Evolutionary conservation across 2,113 vertebrate species (phyloP).

Genomic region (Merops nubicus): DNA sequence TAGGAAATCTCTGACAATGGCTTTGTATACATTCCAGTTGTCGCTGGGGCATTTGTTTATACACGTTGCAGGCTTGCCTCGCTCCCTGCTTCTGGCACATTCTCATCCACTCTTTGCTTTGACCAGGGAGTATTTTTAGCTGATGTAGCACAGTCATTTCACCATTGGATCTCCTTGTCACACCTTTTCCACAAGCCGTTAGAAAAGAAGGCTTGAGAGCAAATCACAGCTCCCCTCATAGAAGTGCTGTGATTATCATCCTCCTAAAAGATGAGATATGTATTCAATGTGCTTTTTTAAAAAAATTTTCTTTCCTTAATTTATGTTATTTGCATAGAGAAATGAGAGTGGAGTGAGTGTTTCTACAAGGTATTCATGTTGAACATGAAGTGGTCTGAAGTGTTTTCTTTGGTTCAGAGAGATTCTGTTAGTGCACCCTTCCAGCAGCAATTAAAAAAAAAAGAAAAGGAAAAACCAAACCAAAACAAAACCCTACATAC

Average conservation of each 20-base stretch:
- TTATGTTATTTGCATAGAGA: neutral
- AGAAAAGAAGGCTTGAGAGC: neutral
- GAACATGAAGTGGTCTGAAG: neutral
- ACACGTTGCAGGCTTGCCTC: neutral
- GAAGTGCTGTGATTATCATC: neutral
- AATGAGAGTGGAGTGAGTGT: neutral
- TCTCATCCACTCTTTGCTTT: neutral
- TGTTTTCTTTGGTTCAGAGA: neutral
- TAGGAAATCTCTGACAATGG: constrained; percentile 44
- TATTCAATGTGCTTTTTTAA: neutral
- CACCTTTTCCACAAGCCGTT: neutral
- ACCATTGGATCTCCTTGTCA: neutral
- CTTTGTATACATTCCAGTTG: constrained; percentile 22
- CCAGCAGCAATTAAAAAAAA: neutral
- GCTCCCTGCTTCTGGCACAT: neutral
- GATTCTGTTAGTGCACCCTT: neutral
- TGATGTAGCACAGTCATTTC: neutral
- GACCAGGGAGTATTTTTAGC: constrained; percentile 38
- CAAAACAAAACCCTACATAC: neutral
- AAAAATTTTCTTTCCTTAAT: neutral
- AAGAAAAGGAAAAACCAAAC: too few relatives aligned
- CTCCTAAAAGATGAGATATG: neutral
- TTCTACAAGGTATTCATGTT: neutral
- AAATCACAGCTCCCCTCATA: fast-evolving
- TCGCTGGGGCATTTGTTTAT: constrained; percentile 25